Conservation (phyloP, 2,888 invertebrate genomes). For the Augiades crinisus region DNA sequence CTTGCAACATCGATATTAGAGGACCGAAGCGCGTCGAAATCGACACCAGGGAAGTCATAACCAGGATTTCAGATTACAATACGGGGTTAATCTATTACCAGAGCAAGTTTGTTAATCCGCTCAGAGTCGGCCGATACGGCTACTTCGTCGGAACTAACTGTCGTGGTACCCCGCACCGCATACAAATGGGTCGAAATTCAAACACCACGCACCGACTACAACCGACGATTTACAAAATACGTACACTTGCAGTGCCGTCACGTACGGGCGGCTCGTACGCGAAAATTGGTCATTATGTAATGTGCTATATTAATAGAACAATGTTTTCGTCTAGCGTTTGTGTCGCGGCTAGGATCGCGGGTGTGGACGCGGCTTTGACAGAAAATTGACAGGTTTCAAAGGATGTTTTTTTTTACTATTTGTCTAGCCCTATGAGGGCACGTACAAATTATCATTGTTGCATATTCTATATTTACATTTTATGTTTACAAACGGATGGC, state of each 20-base stretch:
- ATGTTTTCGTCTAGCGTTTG: no score
- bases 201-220: conserved; percentile 40
- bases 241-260: conserved; percentile 18
- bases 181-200: conserved; percentile 57
- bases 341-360: no score
- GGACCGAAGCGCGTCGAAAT: no score
- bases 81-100: conserved; percentile 18
- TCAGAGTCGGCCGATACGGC: conserved; percentile 49
- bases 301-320: conserved; percentile 3
- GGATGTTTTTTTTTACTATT: no score
- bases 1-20: no score
- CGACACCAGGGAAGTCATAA: conserved; percentile 8
- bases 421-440: no score
- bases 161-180: conserved; percentile 44
- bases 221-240: conserved; percentile 37
- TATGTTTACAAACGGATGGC: no score
- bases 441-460: no score
- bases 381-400: no score
- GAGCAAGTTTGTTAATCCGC: conserved; percentile 40
- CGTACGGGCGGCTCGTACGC: conserved; percentile 14
- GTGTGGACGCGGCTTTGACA: no score
- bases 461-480: no score
- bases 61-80: neutral
- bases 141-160: conserved; percentile 68
- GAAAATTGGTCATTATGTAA: conserved; percentile 23